phyloP scores from a whole-genome alignment of 2,797 vertebrate species.

The Chiroxiphia lanceolata region DNA sequence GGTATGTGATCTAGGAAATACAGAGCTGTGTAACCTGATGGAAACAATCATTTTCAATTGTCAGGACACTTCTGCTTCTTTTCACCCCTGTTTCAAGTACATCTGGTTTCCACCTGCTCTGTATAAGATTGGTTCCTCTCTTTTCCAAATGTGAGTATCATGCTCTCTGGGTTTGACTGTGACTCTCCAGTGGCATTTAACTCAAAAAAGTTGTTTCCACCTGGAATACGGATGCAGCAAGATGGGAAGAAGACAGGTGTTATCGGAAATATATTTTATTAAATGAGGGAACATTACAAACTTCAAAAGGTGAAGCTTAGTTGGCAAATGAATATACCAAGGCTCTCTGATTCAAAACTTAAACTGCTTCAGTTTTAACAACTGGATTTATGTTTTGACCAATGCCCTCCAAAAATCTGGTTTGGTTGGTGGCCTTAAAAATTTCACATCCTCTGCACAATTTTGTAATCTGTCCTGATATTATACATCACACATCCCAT shows the following conservation, averaged over 20 bases:
- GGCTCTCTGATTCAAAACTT: background rate
- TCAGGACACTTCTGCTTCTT: slow-evolving; percentile 52
- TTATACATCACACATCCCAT: background rate
- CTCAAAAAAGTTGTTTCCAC: slow-evolving; percentile 19
- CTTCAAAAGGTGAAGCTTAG: background rate
- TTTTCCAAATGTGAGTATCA: slow-evolving; percentile 11
- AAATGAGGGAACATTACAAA: background rate
- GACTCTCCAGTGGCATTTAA: slow-evolving; percentile 29
- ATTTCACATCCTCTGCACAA: background rate
- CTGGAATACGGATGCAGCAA: background rate
- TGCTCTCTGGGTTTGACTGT: background rate
- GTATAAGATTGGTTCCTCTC: slow-evolving; percentile 17
- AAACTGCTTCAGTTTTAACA: background rate
- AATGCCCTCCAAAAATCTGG: background rate
- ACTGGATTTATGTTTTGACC: background rate
- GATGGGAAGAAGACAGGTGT: background rate
- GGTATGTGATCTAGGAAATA: slow-evolving; percentile 61
- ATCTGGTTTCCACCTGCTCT: slow-evolving; percentile 70
- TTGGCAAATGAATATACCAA: background rate
- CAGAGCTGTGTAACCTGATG: slow-evolving; percentile 51
- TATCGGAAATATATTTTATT: background rate
- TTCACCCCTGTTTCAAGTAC: slow-evolving; percentile 39
- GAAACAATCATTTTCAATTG: slow-evolving; percentile 63
- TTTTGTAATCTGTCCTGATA: background rate
- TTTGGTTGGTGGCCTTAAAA: background rate